Base-by-base conservation (phyloP, 92 coral and sea anemone species). In the Epizoanthus illoricatus region DNA sequence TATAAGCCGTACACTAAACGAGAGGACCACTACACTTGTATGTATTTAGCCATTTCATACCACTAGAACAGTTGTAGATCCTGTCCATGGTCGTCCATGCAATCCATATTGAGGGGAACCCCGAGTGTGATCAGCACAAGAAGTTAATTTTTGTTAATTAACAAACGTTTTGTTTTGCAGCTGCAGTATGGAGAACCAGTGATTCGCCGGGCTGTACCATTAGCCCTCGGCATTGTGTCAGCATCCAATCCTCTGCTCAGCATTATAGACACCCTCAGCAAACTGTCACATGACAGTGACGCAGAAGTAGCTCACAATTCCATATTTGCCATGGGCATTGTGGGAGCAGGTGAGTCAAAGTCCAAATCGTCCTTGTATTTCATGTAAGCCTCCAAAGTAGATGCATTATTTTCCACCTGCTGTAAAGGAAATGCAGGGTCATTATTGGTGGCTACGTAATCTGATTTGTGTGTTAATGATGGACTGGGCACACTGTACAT, bases 261-360 rank as follows among this genome's bases (percentile, higher is more conserved):
- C 85, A 96, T 96, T 1, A 89, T 96, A 65, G 99, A 96, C 66
- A 96, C 97, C 62, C 93, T 96, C n/a, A 93, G 98, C 61, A 96
- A 96, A 74, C 92, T 96, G 39, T 96, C 99, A 5, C 99, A 96
- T 84, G 99, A 96, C 89, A 96, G 91, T 76, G 99, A 96, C 66
- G 96, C 99, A 0, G 99, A 96, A 71, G 99, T 96, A 9, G 91
- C 99, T 47, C 99, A 96, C 81, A 96, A 96, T 84, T 95, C 99
- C 56, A 96, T 96, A 62, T 96, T 96, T 71, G 92, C 99, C 61
- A 96, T 96, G 99, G 99, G 99, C 9, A 84, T 96, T 72, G 98
- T 96, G 57, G 99, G 98, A 41, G 99, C 99, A 76, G 99, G 97
- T 93, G 21, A 65, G 85, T 69, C 2, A 13, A 2, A 52, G 56